A percentile compares a stretch with the other conserved stretches of the same genome.
These are phyloP conservation scores for Anarhynchus alexandrinus DNA, from an alignment of 2,113 vertebrate genomes.

Conservation along the genomic window DNA sequence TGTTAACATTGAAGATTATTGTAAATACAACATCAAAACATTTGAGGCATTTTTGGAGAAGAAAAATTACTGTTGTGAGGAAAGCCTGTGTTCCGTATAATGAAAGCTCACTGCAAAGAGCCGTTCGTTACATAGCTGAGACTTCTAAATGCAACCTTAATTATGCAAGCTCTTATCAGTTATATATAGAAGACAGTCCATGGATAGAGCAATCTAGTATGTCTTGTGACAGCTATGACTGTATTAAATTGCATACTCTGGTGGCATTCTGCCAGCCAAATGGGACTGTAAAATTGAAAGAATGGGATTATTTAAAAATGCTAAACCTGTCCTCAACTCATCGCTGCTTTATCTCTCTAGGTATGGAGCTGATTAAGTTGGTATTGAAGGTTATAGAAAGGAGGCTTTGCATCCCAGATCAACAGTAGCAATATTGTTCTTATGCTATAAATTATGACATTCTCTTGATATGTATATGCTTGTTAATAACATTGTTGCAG, in stretches of 20 bases:
- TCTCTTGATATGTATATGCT: background rate
- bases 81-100: background rate
- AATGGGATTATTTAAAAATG: conserved; percentile 1
- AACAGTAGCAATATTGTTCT: background rate
- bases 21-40: background rate
- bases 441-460: background rate
- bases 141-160: conserved; percentile 40
- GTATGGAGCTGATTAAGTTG: background rate
- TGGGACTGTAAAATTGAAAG: background rate
- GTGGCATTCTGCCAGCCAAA: conserved; percentile 21
- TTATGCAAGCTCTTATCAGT: conserved; percentile 46
- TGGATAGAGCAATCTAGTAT: conserved; percentile 19
- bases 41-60: background rate
- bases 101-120: background rate
- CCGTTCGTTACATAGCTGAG: background rate
- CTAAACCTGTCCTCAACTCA: background rate
- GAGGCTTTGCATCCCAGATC: background rate
- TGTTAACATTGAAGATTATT: background rate
- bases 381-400: background rate
- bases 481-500: background rate
- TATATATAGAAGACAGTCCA: conserved; percentile 45
- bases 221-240: conserved; percentile 40
- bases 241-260: conserved; percentile 31
- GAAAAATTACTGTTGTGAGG: background rate
- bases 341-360: background rate